Evolutionary conservation across 2,888 invertebrate species (phyloP).

Genomic region (Xestia ashworthii): DNA sequence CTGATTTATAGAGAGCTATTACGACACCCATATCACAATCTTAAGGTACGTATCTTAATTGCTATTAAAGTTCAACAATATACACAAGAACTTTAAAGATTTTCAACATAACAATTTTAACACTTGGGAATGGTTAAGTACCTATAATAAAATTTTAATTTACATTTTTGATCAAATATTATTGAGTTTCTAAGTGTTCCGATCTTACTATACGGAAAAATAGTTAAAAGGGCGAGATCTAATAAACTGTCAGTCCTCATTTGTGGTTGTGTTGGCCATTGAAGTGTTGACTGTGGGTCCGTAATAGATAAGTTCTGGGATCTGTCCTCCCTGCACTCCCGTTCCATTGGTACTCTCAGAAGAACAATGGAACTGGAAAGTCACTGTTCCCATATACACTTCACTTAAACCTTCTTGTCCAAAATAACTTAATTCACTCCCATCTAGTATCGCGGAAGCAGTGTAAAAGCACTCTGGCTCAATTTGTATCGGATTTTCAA

Average conservation of each 20-base stretch:
- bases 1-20: slow-evolving; percentile 86
- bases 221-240: slow-evolving; percentile 77
- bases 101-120: slow-evolving; percentile 76
- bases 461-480: slow-evolving; percentile 98
- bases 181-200: slow-evolving; percentile 64
- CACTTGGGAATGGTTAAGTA: slow-evolving; percentile 83
- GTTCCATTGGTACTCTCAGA: slow-evolving; percentile 99
- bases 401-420: slow-evolving; percentile 99
- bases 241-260: slow-evolving; percentile 88
- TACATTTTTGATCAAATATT: slow-evolving; percentile 60
- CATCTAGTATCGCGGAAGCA: slow-evolving; percentile 98
- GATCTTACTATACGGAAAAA: slow-evolving; percentile 79
- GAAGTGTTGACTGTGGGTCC: slow-evolving; percentile 93
- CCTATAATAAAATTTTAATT: slow-evolving; percentile 67
- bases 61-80: slow-evolving; percentile 84
- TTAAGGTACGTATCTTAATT: slow-evolving; percentile 81
- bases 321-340: slow-evolving; percentile 99
- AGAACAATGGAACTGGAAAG: slow-evolving; percentile 99
- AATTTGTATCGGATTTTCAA: slow-evolving; percentile 96
- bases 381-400: slow-evolving; percentile 97
- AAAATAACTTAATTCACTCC: slow-evolving; percentile 98
- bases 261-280: slow-evolving; percentile 82
- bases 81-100: slow-evolving; percentile 79
- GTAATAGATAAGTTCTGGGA: slow-evolving; percentile 98
- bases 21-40: slow-evolving; percentile 90